Base-by-base conservation (phyloP, 2,888 invertebrate genomes). In the Ochropleura leucogaster region DNA sequence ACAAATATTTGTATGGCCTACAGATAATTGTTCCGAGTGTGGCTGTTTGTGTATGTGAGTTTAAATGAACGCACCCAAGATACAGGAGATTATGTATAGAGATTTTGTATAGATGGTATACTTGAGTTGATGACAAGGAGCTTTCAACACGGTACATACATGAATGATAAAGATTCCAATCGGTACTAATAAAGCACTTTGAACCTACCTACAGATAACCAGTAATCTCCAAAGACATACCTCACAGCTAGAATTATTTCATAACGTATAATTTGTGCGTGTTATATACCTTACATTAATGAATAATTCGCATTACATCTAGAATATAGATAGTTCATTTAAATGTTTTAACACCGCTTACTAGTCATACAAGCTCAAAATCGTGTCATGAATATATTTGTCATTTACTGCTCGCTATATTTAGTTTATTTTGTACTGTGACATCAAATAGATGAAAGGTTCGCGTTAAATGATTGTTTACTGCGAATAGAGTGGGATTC, bases 281-380 rank as follows among this genome's bases (percentile, higher is more conserved):
- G 63, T 55, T 64, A 53, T 63, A 82, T 14, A 80, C 63, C 40
- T 70, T 9, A 46, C 53, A 40, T 65, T 79, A 72, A 87, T 82
- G 80, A 75, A 80, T 83, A 84, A 82, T 77, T 79, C 79, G 79
- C 68, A 46, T 65, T 85, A 84, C 87, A 83, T 65, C 68, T 82
- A 77, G 86, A 71, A 84, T 84, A 84, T 66, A 77, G 64, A 84
- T 85, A 64, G 86, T 62, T 74, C 55, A 84, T 84, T 79, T 85
- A 67, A 83, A 83, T 83, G 74, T 83, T 85, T 83, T 73, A 85
- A 60, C 83, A 72, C 67, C 72, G 16, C 73, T 80, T 79, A 83
- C 84, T 73, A 74, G 74, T 79, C 84, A 69, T 79, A 73, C 67
- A 60, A 68, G 80, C 69, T 74, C 73, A 51, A 81, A 69, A 67